phyloP scores from a whole-genome alignment of 2,797 vertebrate genomes.

The Diplodus puntazzo region DNA sequence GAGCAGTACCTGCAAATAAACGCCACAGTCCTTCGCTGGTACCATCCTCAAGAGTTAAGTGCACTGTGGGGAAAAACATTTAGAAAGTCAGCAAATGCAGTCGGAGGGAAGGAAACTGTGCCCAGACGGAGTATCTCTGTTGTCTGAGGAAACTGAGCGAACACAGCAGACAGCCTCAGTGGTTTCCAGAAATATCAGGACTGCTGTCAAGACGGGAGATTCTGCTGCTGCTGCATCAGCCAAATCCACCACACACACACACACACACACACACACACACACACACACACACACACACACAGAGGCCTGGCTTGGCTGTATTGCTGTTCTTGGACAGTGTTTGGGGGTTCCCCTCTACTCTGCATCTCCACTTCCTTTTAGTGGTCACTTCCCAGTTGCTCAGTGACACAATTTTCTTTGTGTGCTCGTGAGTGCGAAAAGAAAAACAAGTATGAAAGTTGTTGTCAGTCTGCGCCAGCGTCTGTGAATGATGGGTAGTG shows the following conservation, averaged over 20 bases:
- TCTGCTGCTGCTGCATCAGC: constrained; percentile 47
- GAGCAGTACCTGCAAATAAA: constrained; percentile 85
- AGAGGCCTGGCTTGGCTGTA: background rate
- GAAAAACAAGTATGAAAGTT: constrained; percentile 11
- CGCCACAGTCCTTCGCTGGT: constrained; percentile 79
- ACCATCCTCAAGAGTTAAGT: constrained; percentile 65
- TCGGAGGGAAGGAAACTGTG: constrained; percentile 44
- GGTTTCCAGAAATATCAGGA: constrained; percentile 82
- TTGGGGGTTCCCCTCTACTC: constrained; percentile 55
- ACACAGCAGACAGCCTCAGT: constrained; percentile 58
- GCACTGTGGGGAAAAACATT: constrained; percentile 71
- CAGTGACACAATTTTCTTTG: constrained; percentile 24
- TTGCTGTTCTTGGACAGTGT: constrained; percentile 55
- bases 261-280: constrained; percentile 17
- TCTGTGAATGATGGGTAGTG: constrained; percentile 58
- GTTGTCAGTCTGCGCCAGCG: constrained; percentile 14
- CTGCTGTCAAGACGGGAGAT: constrained; percentile 64
- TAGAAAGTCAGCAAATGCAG: constrained; percentile 45
- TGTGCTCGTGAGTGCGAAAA: constrained; percentile 16
- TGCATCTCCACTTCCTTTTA: constrained; percentile 45
- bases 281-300: constrained; percentile 31
- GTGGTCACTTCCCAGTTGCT: constrained; percentile 26
- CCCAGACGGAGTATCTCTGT: constrained; percentile 59
- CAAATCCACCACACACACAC: constrained; percentile 52
- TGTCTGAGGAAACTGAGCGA: constrained; percentile 66